Evolutionary conservation across 2,113 vertebrate genomes (phyloP), one percentile per base, ranked within the genome.

Genomic region (Todiramphus saurophagus): DNA sequence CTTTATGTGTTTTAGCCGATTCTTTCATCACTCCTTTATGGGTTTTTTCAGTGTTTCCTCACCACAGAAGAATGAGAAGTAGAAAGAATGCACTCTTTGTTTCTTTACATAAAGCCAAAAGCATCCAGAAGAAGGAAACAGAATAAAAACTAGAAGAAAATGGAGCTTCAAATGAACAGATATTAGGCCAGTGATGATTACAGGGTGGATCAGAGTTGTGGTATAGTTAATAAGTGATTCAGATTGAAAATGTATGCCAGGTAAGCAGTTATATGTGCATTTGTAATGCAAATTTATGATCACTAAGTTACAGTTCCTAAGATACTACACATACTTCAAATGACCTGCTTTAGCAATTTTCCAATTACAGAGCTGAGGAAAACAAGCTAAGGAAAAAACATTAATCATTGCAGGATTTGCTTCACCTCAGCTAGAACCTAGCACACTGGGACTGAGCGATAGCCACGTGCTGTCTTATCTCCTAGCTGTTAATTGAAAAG

Each of bases 261-360:
- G 62, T 86, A 46, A 86, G n/a, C 51, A 90, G 41, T 68, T 85
- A 13, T 74, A 87, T 2, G 5, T 89, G 43, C 16, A 95, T 89
- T 97, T 96, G 53, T 96, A 91, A 96, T 96, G 92, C 88, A 96
- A 93, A 97, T 95, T 83, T 90, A 95, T 77, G 70, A 94, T 96
- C 91, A 79, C 50, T 69, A 51, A 78, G n/a, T 86, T 90, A 44
- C 31, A 92, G 76, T 95, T 94, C 80, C 76, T 91, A 77, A 90
- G 82, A 96, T 96, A 69, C 84, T 79, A 92, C 64, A 86, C 82
- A 91, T 95, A 88, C 28, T 91, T 96, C 51, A 92, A 83, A 70
- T 97, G 35, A 81, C 81, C 41, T 90, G 82, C 85, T 94, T 92
- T 83, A 94, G 76, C 39, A 90, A 37, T 90, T 94, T 95, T 70